Conservation (phyloP, 2,797 vertebrate genomes). For the Leuciscus waleckii region DNA sequence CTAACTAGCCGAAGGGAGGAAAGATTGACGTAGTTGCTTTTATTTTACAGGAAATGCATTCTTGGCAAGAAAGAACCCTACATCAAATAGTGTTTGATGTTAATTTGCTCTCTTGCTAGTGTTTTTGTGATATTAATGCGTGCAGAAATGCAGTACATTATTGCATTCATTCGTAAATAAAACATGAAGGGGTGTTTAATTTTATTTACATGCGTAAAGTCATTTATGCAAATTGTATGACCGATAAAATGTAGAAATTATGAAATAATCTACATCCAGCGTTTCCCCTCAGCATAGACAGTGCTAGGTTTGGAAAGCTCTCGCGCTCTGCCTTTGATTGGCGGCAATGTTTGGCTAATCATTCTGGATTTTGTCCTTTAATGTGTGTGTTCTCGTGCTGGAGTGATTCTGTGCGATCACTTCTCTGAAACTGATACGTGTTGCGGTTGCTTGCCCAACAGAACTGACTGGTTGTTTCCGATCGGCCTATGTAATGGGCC, state of each 20-base stretch:
- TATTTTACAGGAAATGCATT: slow-evolving; percentile 39
- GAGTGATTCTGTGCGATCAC: not conserved
- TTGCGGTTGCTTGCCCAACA: not conserved
- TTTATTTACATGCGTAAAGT: not conserved
- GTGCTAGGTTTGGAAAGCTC: not conserved
- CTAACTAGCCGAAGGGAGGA: slow-evolving; percentile 40
- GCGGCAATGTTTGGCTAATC: not conserved
- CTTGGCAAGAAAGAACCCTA: slow-evolving; percentile 8
- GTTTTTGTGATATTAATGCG: not conserved
- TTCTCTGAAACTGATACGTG: not conserved
- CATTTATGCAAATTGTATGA: not conserved
- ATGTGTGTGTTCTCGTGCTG: not conserved
- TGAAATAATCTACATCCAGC: not conserved
- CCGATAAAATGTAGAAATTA: not conserved
- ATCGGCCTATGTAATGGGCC: slow-evolving; percentile 2
- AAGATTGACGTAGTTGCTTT: slow-evolving; percentile 54
- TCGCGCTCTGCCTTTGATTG: not conserved
- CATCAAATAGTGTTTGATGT: not conserved
- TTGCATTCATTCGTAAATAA: not conserved
- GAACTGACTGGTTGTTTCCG: slow-evolving; percentile 43
- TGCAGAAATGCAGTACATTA: not conserved
- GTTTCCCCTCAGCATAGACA: not conserved
- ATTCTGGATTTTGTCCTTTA: not conserved
- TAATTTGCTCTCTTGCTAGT: not conserved
- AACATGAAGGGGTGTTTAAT: not conserved